phyloP scores from a whole-genome alignment of 2,113 vertebrate species.

The Oreotrochilus melanogaster region DNA sequence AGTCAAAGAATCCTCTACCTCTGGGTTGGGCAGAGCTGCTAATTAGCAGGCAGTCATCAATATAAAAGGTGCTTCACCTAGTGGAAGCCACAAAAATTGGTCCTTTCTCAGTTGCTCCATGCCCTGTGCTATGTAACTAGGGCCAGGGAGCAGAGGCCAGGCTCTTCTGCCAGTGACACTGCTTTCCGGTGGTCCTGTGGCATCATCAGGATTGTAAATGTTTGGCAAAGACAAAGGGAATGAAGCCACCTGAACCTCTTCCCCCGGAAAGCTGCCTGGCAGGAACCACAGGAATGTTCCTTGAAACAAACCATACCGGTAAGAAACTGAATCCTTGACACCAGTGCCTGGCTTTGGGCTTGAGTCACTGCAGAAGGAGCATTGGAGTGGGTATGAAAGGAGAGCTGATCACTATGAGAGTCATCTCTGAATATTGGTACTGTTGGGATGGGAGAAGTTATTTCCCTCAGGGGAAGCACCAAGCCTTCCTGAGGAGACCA shows the following conservation, averaged over 20 bases:
- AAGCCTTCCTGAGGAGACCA: background rate
- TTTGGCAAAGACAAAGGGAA: slow-evolving; percentile 53
- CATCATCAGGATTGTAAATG: slow-evolving; percentile 9
- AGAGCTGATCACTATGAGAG: background rate
- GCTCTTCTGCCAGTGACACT: slow-evolving; percentile 1
- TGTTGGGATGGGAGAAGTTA: background rate
- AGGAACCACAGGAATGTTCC: slow-evolving; percentile 58
- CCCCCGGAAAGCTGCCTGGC: slow-evolving; percentile 45
- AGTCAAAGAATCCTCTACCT: slow-evolving; percentile 2
- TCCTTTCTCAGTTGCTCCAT: background rate
- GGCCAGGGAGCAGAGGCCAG: background rate
- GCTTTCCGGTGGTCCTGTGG: background rate
- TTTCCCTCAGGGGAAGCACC: background rate
- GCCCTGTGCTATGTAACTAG: background rate
- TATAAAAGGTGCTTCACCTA: background rate
- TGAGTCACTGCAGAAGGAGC: background rate
- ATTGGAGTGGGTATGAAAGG: background rate
- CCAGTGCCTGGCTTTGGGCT: background rate
- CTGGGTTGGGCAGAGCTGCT: background rate
- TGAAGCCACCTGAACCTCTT: slow-evolving; percentile 57
- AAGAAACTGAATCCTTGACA: background rate
- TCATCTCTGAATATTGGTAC: background rate
- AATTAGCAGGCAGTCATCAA: background rate
- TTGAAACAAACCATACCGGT: background rate
- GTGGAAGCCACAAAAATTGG: rapidly evolving